phyloP scores from a whole-genome alignment of 2,888 invertebrate genomes.

The Netelia inedita region DNA sequence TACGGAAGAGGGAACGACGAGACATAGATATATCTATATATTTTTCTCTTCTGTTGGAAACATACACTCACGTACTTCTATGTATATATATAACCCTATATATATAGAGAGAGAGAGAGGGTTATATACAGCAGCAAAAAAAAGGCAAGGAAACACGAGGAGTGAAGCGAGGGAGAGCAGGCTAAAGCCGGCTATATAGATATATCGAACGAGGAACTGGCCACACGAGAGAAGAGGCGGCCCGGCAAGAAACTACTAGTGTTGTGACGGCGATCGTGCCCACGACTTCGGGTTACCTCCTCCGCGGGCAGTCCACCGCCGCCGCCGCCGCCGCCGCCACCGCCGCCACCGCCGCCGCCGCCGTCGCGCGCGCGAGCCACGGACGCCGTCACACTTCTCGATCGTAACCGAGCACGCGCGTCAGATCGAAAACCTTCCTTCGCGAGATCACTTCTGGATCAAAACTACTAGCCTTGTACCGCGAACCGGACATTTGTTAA shows the following conservation, averaged over 20 bases:
- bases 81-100: neutral
- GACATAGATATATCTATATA: neutral
- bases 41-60: neutral
- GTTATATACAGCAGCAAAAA: slow-evolving; percentile 31
- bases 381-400: slow-evolving; percentile 66
- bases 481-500: slow-evolving; percentile 14
- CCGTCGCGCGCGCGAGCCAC: slow-evolving; percentile 56
- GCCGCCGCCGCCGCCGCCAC: slow-evolving; percentile 53
- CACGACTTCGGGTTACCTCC: slow-evolving; percentile 77
- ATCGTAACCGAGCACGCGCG: slow-evolving; percentile 71
- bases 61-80: neutral
- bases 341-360: slow-evolving; percentile 62
- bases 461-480: slow-evolving; percentile 26
- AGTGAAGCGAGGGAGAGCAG: slow-evolving; percentile 49
- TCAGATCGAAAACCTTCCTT: slow-evolving; percentile 64
- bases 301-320: slow-evolving; percentile 61
- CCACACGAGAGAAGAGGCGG: slow-evolving; percentile 67
- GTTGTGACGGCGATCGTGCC: slow-evolving; percentile 83
- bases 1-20: neutral
- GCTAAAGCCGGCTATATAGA: neutral
- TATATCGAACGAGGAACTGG: neutral
- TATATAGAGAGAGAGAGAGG: too few relatives aligned
- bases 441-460: slow-evolving; percentile 64
- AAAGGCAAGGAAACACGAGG: slow-evolving; percentile 40
- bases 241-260: slow-evolving; percentile 76